Conservation (phyloP, 2,113 vertebrate species). For the Perognathus longimembris region DNA sequence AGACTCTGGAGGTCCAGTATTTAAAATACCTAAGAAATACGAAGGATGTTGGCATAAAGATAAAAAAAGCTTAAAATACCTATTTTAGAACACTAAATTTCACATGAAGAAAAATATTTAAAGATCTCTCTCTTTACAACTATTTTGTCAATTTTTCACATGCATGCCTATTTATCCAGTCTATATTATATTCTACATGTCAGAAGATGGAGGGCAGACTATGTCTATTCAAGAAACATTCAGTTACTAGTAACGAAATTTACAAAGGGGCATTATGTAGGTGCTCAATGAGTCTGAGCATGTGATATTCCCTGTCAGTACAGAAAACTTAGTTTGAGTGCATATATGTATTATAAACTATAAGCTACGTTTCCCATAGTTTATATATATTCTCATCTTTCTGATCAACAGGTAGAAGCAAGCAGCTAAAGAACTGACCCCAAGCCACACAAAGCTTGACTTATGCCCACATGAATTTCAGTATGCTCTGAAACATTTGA, state of each 20-base stretch:
- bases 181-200: not conserved
- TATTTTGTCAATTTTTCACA: not conserved
- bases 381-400: conserved; percentile 23
- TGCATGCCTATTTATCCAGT: not conserved
- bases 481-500: not conserved
- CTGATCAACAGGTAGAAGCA: not conserved
- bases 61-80: not conserved
- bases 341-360: not conserved
- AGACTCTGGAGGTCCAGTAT: not conserved
- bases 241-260: not conserved
- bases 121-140: not conserved
- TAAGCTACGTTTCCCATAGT: not conserved
- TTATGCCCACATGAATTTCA: not conserved
- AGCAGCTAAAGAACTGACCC: not conserved
- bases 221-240: not conserved
- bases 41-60: not conserved
- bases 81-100: conserved; percentile 8
- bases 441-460: not conserved
- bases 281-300: not conserved
- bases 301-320: not conserved
- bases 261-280: not conserved
- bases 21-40: not conserved
- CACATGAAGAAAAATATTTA: conserved; percentile 1
- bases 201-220: not conserved
- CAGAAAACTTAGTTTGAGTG: not conserved